Evolutionary conservation across 2,888 invertebrate species (phyloP).

Genomic region (Ligdia adustata): DNA sequence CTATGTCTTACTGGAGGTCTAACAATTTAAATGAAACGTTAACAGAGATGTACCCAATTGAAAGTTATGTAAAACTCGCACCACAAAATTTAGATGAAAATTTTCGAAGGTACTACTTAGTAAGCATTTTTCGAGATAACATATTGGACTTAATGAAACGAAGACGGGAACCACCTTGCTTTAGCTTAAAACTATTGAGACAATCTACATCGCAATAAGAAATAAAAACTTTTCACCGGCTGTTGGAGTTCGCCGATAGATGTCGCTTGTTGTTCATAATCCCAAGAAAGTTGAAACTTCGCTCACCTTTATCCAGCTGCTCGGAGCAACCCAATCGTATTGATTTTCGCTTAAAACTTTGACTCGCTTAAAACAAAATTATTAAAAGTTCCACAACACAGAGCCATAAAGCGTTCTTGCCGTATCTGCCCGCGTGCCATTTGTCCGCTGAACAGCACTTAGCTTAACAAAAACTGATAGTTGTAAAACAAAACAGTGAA

Average conservation of each 20-base stretch:
- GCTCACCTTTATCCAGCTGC: constrained; percentile 29
- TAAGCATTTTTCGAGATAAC: no score
- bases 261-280: constrained; percentile 26
- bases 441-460: constrained; percentile 80
- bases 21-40: no score
- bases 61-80: no score
- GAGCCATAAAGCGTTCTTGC: constrained; percentile 58
- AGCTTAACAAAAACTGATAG: constrained; percentile 83
- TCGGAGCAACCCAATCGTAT: constrained; percentile 29
- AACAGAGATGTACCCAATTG: no score
- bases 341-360: constrained; percentile 39
- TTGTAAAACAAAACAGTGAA: constrained; percentile 79
- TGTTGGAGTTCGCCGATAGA: constrained; percentile 22
- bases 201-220: not conserved
- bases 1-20: no score
- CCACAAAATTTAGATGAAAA: no score
- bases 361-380: constrained; percentile 49
- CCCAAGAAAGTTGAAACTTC: constrained; percentile 27
- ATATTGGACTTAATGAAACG: no score
- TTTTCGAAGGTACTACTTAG: no score
- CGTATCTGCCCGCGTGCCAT: constrained; percentile 74
- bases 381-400: constrained; percentile 38
- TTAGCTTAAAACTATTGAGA: not conserved
- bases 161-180: no score
- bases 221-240: constrained; percentile 20